Evolutionary conservation across 2,113 vertebrate genomes (phyloP), one percentile per base, ranked within the genome.

Genomic region (Leucoraja erinaceus): DNA sequence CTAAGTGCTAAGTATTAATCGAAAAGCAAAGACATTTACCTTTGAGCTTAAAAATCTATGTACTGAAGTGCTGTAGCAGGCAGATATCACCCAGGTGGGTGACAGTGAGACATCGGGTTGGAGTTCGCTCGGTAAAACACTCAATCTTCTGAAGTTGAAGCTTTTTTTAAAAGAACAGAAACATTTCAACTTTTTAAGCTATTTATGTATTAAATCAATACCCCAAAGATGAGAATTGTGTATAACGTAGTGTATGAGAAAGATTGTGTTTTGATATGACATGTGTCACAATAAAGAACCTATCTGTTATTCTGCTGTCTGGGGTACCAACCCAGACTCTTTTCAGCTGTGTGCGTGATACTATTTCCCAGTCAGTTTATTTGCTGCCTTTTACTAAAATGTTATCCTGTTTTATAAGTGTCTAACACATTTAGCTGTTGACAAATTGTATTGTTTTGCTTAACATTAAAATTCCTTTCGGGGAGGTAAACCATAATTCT

Each of bases 101-200:
- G 56, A 10, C 81, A 6, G 28, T n/a, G 74, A n/a, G 75, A 33
- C 8, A 66, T n/a, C 0, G n/a, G 25, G 11, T 59, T 56, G 25
- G 28, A 61, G 61, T 61, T 31, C 59, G 11, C 59, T 66, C n/a
- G 28, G 59, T 63, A n/a, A 63, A 14, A 18, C 25, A 12, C 54
- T 28, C 47, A 84, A 84, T n/a, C 83, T 33, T 63, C 83, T 63
- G 83, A 88, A 88, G 59, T 88, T 63, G 83, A n/a, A n/a, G 31
- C 83, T 16, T 63, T 61, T 84, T 84, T 18, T 79, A 47, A 79
- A 31, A 63, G 4, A 20, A 63, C 28, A 61, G 25, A 33, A 88
- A 31, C 83, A 88, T 88, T 88, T 88, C 83, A 88, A 88, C 83
- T 63, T 88, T 88, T 88, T 88, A 66, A 88, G 83, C 59, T 88